Conservation (phyloP, 2,113 vertebrate species). For the Saimiri boliviensis region DNA sequence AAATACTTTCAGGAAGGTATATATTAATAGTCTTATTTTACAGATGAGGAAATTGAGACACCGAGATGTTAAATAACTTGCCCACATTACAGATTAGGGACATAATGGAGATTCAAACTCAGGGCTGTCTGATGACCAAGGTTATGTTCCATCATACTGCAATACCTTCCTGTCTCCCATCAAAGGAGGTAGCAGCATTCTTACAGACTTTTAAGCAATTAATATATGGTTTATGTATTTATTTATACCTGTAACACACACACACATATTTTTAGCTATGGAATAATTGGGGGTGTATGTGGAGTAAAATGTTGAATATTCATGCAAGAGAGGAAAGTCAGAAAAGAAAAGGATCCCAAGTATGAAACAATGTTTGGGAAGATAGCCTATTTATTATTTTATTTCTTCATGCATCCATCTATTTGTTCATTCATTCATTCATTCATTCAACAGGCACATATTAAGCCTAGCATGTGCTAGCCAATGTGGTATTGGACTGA, state of each 20-base stretch:
- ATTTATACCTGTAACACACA: too few species aligned
- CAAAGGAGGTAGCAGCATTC: background rate
- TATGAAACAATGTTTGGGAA: background rate
- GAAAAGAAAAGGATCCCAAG: background rate
- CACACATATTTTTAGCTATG: too few species aligned
- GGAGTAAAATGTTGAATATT: background rate
- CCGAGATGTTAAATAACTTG: background rate
- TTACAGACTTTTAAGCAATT: background rate
- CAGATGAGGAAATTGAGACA: background rate
- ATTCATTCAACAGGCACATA: background rate
- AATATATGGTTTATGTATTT: background rate
- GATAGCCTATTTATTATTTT: background rate
- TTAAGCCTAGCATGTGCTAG: background rate
- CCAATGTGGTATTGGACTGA: background rate
- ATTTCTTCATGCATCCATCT: background rate
- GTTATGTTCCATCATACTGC: background rate
- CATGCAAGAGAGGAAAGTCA: background rate
- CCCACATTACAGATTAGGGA: background rate
- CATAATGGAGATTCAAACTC: background rate
- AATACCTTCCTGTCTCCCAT: background rate
- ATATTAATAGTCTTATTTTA: background rate
- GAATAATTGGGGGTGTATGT: background rate
- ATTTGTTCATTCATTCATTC: background rate
- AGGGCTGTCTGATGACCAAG: background rate
- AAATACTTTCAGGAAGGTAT: background rate